Base-by-base conservation (phyloP, 2,113 vertebrate genomes). In the Bambusicola thoracicus region DNA sequence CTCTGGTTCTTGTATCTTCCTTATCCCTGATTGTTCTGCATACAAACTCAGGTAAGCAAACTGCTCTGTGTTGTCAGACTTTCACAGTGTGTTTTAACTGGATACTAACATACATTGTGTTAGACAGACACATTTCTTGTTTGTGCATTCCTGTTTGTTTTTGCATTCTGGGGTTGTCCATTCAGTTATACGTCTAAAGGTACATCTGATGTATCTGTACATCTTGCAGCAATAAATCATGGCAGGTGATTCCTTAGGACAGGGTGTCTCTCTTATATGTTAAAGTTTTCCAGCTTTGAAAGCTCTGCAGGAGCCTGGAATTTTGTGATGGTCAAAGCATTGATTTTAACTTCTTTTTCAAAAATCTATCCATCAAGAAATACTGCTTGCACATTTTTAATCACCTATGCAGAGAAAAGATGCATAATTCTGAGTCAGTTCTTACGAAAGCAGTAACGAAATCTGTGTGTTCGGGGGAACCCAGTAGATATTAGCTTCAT, bases 41-140 rank as follows among this genome's bases (percentile, higher is more conserved):
- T 38, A 11, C 63, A 51, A 96, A 80, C 46, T 87, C 94, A 96
- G 94, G 94, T 95, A 93, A 96, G 95, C 68, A 67, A 20, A 66
- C 40, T 76, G 29, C 24, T 91, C 58, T 77, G 44, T 83, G 46
- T 21, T 36, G 34, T 94, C n/a, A 61, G 87, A 53, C 11, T 66
- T 53, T 41, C 66, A 40, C 32, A 8, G 56, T 46, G 59, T 68
- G 2, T 69, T 55, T 90, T 70, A 85, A 7, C 30, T 0, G 2
- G 24, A 3, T 43, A n/a, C 18, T 10, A 20, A 51, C 22, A 41
- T 70, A 46, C 21, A 46, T 21, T 48, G 13, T 1, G 1, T 85
- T 59, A 89, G 59, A 29, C 6, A 32, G 76, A 44, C 6, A 5
- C 25, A 3, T 58, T 79, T 87, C 30, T 25, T 68, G 30, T 91